Evolutionary conservation across 1,140 invertebrate species (phyloP).

Genomic region (Trachymyrmex cornetzi): DNA sequence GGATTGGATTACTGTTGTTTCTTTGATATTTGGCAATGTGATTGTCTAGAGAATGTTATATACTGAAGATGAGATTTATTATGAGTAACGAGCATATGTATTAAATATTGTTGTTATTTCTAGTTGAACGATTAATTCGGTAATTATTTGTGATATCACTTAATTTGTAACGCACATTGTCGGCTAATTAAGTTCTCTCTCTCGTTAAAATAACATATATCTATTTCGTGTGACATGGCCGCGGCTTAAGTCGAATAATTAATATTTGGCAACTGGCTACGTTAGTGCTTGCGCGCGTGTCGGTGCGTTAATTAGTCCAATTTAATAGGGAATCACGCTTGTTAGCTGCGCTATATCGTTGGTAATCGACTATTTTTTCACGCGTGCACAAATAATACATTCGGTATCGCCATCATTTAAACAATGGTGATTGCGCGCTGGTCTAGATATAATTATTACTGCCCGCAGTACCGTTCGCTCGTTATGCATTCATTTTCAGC

Average conservation of each 20-base stretch:
- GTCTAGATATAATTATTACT: conserved; percentile 75
- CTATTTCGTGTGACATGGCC: conserved; percentile 21
- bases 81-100: conserved; percentile 18
- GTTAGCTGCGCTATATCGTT: conserved; percentile 34
- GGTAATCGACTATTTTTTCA: conserved; percentile 65
- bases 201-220: conserved; percentile 52
- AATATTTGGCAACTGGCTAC: conserved; percentile 51
- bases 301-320: conserved; percentile 57
- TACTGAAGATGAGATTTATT: conserved; percentile 30
- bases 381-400: conserved; percentile 61
- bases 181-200: conserved; percentile 57
- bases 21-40: too few species aligned
- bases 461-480: conserved; percentile 69
- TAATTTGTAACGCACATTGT: conserved; percentile 52
- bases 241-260: conserved; percentile 62
- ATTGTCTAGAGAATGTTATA: conserved; percentile 28
- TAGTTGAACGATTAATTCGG: conserved; percentile 49
- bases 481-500: conserved; percentile 75
- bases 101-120: conserved; percentile 45
- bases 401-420: conserved; percentile 70
- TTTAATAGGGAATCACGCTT: conserved; percentile 62
- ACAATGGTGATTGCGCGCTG: conserved; percentile 62
- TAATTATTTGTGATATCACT: conserved; percentile 57
- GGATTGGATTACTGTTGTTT: too few species aligned
- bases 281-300: background rate